Percentiles rank a stretch among this genome's conserved stretches.
Conservation (phyloP, 2,888 invertebrate genomes). For the Poecilus cupreus region DNA sequence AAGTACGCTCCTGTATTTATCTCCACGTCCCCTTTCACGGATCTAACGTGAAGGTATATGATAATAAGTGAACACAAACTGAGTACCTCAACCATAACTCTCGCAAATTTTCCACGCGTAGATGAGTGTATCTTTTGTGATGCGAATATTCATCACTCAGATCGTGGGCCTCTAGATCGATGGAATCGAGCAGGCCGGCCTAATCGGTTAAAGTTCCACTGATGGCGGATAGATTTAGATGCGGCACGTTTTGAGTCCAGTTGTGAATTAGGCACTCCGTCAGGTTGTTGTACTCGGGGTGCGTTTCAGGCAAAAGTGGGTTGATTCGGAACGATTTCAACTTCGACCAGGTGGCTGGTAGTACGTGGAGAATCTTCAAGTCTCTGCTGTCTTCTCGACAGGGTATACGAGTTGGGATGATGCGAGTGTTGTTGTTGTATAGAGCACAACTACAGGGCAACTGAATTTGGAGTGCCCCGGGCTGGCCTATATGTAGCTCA, state of each 20-base stretch:
- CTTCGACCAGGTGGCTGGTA: background rate
- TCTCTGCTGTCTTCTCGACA: background rate
- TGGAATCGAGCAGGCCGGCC: background rate
- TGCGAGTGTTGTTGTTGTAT: background rate
- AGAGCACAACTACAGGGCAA: slow-evolving; percentile 1
- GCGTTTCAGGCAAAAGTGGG: background rate
- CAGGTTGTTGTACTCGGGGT: background rate
- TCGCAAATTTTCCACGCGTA: no score
- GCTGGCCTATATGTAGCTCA: slow-evolving; percentile 7
- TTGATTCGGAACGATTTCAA: background rate
- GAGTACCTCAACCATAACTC: no score
- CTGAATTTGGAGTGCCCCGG: slow-evolving; percentile 8
- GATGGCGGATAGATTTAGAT: background rate
- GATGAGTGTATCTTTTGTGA: background rate
- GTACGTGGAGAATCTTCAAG: background rate
- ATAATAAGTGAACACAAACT: no score
- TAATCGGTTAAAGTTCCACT: background rate
- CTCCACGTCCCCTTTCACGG: background rate
- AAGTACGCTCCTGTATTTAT: no score
- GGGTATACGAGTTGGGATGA: background rate
- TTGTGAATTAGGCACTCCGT: background rate
- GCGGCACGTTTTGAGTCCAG: background rate
- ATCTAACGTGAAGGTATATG: background rate
- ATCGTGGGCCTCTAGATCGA: no score
- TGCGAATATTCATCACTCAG: background rate